phyloP scores from a whole-genome alignment of 37 sponge, comb jelly and placozoan species.

The Amphimedon queenslandica region DNA sequence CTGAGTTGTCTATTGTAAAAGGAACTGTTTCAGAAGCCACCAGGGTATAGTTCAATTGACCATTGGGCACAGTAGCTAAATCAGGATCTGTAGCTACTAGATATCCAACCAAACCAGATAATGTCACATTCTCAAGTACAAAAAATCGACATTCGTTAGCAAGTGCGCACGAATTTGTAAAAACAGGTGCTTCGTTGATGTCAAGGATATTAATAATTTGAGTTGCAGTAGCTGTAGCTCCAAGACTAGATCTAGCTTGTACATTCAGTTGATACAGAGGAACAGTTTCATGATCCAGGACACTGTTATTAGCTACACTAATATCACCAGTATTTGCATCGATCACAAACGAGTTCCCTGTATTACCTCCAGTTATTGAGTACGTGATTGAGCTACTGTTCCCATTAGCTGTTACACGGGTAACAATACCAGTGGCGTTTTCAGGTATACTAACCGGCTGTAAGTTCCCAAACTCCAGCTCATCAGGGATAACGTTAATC shows the following conservation, averaged over 20 bases:
- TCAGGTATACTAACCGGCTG: slow-evolving; percentile 44
- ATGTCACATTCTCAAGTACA: slow-evolving; percentile 25
- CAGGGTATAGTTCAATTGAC: slow-evolving; percentile 31
- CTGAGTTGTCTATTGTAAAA: slow-evolving; percentile 15
- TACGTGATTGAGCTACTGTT: slow-evolving; percentile 34
- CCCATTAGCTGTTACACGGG: slow-evolving; percentile 43
- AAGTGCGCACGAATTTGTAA: slow-evolving; percentile 40
- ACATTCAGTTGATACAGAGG: slow-evolving; percentile 25
- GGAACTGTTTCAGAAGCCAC: not conserved
- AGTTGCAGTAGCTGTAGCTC: slow-evolving; percentile 16
- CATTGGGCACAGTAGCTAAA: slow-evolving; percentile 25
- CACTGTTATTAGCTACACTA: slow-evolving; percentile 7
- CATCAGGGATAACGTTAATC: slow-evolving; percentile 31
- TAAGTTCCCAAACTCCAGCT: slow-evolving; percentile 17
- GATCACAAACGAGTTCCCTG: slow-evolving; percentile 47
- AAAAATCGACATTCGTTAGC: slow-evolving; percentile 17
- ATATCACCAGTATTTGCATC: slow-evolving; percentile 46
- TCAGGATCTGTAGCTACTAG: slow-evolving; percentile 60
- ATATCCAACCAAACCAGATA: slow-evolving; percentile 2
- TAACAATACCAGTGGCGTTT: slow-evolving; percentile 28
- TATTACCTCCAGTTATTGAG: slow-evolving; percentile 51
- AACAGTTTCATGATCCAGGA: slow-evolving; percentile 23
- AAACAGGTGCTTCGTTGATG: slow-evolving; percentile 66
- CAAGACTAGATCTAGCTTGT: not conserved
- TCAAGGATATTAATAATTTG: slow-evolving; percentile 41